phyloP scores from a whole-genome alignment of 1,140 invertebrate species.

The Drosophila grimshawi region DNA sequence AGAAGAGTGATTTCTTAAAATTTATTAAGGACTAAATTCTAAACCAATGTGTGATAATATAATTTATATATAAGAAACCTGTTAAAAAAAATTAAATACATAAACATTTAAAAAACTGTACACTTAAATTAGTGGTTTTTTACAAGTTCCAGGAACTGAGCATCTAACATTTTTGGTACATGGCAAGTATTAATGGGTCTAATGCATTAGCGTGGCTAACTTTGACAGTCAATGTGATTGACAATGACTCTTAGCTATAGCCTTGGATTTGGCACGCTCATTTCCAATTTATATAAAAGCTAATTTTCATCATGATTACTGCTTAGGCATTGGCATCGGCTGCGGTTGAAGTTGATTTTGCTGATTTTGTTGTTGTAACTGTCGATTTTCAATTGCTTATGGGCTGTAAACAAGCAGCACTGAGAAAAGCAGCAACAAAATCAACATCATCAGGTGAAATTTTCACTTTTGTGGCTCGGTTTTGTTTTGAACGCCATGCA shows the following conservation, averaged over 20 bases:
- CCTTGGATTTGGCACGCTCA: constrained; percentile 51
- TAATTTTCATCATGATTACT: constrained; percentile 65
- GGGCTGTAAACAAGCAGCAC: constrained; percentile 28
- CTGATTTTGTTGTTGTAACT: constrained; percentile 7
- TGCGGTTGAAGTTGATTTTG: constrained; percentile 29
- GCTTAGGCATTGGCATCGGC: constrained; percentile 8
- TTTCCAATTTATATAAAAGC: constrained; percentile 68
- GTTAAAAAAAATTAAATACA: too few species aligned
- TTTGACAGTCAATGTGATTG: background rate
- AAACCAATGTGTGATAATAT: too few species aligned
- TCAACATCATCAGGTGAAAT: constrained; percentile 51
- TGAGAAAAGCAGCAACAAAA: background rate
- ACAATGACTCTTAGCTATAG: constrained; percentile 38
- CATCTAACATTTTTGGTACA: too few species aligned
- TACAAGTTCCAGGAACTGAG: too few species aligned
- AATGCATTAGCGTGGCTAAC: background rate
- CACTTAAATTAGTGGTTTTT: too few species aligned
- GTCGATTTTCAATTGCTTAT: constrained; percentile 48
- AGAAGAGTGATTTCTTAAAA: too few species aligned
- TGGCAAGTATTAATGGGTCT: background rate
- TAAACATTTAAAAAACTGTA: background rate
- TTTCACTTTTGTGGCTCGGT: constrained; percentile 68
- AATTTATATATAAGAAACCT: too few species aligned
- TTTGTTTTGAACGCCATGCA: constrained; percentile 46
- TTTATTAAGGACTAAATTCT: too few species aligned